These are phyloP conservation scores for Halyomorpha halys DNA, from an alignment of 1,140 invertebrate species.

Conservation along the genomic window DNA sequence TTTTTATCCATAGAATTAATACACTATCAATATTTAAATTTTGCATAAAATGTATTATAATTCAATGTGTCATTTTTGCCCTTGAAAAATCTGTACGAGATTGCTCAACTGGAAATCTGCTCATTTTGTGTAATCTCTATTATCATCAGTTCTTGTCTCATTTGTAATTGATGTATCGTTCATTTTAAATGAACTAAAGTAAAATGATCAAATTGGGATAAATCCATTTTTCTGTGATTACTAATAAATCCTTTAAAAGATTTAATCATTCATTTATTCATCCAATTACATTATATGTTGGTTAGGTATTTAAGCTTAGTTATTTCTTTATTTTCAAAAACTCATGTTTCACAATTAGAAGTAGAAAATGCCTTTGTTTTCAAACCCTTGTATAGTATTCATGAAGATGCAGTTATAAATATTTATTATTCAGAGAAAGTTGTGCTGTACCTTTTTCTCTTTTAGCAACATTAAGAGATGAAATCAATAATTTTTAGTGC, in stretches of 20 bases:
- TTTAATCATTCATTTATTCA: too few relatives aligned
- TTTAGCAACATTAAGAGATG: too few relatives aligned
- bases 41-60: conserved; percentile 1
- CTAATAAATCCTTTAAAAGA: conserved; percentile 10
- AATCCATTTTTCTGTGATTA: conserved; percentile 18
- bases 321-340: too few relatives aligned
- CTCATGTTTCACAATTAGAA: too few relatives aligned
- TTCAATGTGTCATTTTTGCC: background rate
- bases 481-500: too few relatives aligned
- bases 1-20: background rate
- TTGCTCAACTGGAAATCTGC: conserved; percentile 11
- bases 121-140: background rate
- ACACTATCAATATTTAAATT: background rate
- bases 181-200: background rate
- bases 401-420: too few relatives aligned
- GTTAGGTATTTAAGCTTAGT: too few relatives aligned
- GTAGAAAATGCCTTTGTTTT: too few relatives aligned
- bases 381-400: too few relatives aligned
- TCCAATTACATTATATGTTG: too few relatives aligned
- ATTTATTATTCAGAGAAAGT: too few relatives aligned
- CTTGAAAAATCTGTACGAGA: background rate
- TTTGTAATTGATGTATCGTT: background rate
- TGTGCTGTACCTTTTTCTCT: too few relatives aligned
- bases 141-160: background rate
- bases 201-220: conserved; percentile 1